Percentiles rank a stretch among this genome's conserved stretches.
These are phyloP conservation scores for Strigamia crassipes DNA, from an alignment of 2,888 invertebrate species.

Conservation along the genomic window DNA sequence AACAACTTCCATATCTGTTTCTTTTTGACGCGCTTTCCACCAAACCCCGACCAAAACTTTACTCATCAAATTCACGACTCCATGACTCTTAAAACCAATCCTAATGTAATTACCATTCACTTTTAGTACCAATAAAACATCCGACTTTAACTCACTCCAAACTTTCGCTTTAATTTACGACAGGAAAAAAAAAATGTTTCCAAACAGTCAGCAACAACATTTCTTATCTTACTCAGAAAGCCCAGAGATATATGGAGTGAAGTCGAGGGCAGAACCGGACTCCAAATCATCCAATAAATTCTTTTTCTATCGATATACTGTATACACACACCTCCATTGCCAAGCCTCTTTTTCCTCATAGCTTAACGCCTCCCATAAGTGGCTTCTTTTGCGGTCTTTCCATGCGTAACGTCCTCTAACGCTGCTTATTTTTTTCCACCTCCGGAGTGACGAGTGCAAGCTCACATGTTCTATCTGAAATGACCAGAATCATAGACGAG, in stretches of 20 bases:
- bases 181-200: neutral
- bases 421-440: neutral
- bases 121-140: neutral
- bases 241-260: neutral
- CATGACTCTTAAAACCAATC: neutral
- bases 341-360: neutral
- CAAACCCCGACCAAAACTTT: neutral
- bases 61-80: neutral
- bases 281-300: slow-evolving; percentile 10
- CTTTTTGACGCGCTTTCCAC: too few relatives aligned
- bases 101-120: slow-evolving; percentile 1
- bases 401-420: slow-evolving; percentile 10
- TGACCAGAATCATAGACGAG: slow-evolving; percentile 1
- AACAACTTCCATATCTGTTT: too few relatives aligned
- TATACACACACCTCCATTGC: neutral
- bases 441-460: neutral
- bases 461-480: neutral
- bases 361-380: neutral
- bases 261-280: slow-evolving; percentile 2
- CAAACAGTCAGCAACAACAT: neutral
- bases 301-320: neutral
- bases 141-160: neutral
- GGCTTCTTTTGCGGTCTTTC: neutral
- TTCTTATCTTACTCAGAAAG: neutral
- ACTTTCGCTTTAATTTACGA: slow-evolving; percentile 1